These are phyloP conservation scores for Pygathrix nemaeus DNA, from an alignment of 2,113 vertebrate genomes.

Conservation along the genomic window DNA sequence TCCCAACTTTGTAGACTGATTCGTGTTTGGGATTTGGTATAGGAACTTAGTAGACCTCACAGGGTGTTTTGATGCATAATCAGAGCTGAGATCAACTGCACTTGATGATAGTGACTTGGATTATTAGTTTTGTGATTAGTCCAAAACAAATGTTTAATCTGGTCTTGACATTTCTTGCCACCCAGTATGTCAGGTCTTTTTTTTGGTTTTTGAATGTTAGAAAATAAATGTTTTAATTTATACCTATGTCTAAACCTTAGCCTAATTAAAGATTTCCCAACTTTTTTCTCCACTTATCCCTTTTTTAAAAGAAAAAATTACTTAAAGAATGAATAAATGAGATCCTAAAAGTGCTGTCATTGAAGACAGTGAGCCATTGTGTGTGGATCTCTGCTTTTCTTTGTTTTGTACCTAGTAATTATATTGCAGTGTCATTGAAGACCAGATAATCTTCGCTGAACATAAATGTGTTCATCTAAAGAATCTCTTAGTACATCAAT, in stretches of 20 bases:
- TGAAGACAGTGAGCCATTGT: slow-evolving; percentile 35
- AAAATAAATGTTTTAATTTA: slow-evolving; percentile 38
- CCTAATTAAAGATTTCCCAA: neutral
- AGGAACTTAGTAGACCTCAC: neutral
- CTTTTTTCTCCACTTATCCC: neutral
- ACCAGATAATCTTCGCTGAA: slow-evolving; percentile 3
- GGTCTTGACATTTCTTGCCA: neutral
- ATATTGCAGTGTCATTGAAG: neutral
- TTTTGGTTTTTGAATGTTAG: neutral
- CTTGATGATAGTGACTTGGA: neutral
- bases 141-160: slow-evolving; percentile 8
- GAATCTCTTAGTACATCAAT: neutral
- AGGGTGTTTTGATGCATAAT: neutral
- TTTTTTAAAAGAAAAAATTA: neutral
- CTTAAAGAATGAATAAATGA: neutral
- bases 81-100: neutral
- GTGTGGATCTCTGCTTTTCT: neutral
- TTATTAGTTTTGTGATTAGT: slow-evolving; percentile 30
- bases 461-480: neutral
- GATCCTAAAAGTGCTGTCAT: neutral
- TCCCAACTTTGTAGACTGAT: neutral
- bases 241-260: neutral
- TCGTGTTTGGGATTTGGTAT: neutral
- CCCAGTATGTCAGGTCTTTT: neutral
- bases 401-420: slow-evolving; percentile 34